These are phyloP conservation scores for Portunus trituberculatus DNA, from an alignment of 1,140 invertebrate species.

Conservation along the genomic window DNA sequence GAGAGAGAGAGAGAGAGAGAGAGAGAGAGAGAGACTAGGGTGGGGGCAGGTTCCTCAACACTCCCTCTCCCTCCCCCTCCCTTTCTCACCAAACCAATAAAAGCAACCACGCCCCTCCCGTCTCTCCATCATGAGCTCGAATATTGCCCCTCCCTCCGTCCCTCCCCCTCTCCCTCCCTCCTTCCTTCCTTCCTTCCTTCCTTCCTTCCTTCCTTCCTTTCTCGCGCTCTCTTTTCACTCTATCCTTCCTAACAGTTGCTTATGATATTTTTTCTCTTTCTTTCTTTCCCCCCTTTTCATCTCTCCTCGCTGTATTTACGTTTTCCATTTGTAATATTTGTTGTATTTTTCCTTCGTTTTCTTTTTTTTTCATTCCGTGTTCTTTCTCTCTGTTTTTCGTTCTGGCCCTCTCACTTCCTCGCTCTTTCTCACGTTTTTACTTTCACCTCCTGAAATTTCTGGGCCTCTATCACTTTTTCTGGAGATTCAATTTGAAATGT, in stretches of 20 bases:
- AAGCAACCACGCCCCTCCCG: neutral
- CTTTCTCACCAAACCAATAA: neutral
- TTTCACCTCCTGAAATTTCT: neutral
- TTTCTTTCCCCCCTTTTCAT: neutral
- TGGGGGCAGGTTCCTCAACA: neutral
- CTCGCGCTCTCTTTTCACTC: neutral
- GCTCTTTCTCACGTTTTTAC: neutral
- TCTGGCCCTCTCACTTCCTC: neutral
- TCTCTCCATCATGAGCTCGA: neutral
- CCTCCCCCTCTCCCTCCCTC: neutral
- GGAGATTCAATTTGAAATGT: too few species aligned
- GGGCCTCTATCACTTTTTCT: too few species aligned
- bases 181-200: neutral
- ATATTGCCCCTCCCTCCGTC: neutral
- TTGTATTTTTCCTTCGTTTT: neutral
- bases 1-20: constrained; percentile 68
- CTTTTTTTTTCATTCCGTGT: neutral
- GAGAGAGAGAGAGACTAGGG: constrained; percentile 50
- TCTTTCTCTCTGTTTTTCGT: neutral
- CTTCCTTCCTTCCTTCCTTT: neutral
- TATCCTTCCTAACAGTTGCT: too few species aligned
- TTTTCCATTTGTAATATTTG: too few species aligned
- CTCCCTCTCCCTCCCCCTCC: neutral
- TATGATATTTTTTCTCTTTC: too few species aligned
- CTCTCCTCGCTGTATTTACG: too few species aligned